phyloP scores from a whole-genome alignment of 2,113 vertebrate species.

The Brachyhypopomus occidentalis region DNA sequence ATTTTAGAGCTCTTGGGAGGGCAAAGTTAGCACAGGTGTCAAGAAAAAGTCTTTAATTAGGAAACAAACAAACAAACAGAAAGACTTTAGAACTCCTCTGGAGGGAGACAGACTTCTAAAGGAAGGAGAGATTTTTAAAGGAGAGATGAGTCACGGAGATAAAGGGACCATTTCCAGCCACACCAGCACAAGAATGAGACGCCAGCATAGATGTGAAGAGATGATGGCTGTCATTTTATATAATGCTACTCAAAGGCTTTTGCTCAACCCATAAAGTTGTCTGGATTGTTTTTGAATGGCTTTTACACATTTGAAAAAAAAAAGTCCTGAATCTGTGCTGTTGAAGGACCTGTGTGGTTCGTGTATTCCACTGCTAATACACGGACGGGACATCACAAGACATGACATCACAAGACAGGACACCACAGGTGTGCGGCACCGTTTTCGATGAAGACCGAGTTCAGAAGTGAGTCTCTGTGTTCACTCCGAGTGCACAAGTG shows the following conservation, averaged over 20 bases:
- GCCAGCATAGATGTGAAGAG: constrained; percentile 1
- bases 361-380: neutral
- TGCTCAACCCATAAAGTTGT: neutral
- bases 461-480: no score
- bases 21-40: constrained; percentile 70
- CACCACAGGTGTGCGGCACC: neutral
- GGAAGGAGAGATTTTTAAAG: constrained; percentile 18
- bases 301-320: neutral
- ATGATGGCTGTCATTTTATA: constrained; percentile 5
- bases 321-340: neutral
- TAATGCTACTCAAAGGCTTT: neutral
- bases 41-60: constrained; percentile 73
- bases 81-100: constrained; percentile 8
- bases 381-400: neutral
- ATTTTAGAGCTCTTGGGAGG: constrained; percentile 56
- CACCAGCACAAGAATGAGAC: neutral
- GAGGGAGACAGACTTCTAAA: neutral
- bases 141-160: constrained; percentile 19
- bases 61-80: constrained; percentile 75
- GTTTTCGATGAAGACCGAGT: no score
- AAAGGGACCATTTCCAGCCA: constrained; percentile 27
- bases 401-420: neutral
- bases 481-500: no score
- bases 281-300: neutral
- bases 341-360: neutral